Base-by-base conservation (phyloP, 35 echinoderm and acorn worm species). In the Eucidaris tribuloides region DNA sequence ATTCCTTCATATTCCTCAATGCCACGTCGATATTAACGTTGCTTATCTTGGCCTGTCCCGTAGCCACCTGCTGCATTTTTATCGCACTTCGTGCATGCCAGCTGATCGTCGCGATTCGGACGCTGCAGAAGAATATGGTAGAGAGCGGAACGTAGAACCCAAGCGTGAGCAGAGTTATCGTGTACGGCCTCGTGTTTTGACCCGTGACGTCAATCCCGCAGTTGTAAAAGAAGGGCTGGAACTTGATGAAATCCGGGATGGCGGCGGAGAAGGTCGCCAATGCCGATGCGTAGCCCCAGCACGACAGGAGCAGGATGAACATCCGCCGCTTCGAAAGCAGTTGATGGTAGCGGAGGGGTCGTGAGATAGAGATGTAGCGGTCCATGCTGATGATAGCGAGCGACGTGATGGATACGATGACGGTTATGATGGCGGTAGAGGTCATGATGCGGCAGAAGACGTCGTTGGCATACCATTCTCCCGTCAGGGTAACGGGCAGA, bases 321-420 rank as follows among this genome's bases (percentile, higher is more conserved):
- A 46, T 42, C 1, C 82, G 82, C 44, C 44, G 25, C n/a, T 62
- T 34, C 6, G 82, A 66, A 5, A 84, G 38, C 3, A 66, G 25
- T n/a, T 0, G 58, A 25, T 84, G 82, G 28, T 84, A 84, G 45
- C 82, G 61, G 27, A 84, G 54, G 30, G 82, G 82, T n/a, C 39
- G 14, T 18, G 41, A 66, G 42, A 84, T 84, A n/a, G 45, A 62
- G 63, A 84, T 71, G 62, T 71, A 84, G 27, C 82, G 82, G 44
- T 84, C 82, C 4, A 84, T 5, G 27, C 61, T 71, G 0, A 84
- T 84, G 0, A 72, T 3, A 45, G 61, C 28, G 3, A 84, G 27
- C 3, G 39, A 50, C 4, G 46, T 32, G 42, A 71, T 71, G 20
- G 82, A 84, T 18, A 84, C 62, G 29, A 61, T 61, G 59, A 33